Conservation (phyloP, 2,797 vertebrate genomes). For the Avahi laniger region DNA sequence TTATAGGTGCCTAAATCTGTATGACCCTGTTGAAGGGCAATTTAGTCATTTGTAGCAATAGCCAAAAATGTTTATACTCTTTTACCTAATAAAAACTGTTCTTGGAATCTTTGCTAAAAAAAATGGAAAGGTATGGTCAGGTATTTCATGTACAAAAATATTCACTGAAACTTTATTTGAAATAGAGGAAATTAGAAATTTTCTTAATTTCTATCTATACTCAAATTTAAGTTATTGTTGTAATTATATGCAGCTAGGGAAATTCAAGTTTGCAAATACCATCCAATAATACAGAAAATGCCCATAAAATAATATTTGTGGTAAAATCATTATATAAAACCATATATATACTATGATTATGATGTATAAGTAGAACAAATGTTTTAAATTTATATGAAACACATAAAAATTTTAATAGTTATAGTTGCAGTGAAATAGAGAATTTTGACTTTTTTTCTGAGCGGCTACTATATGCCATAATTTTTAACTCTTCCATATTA, state of each 20-base stretch:
- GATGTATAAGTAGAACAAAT: background rate
- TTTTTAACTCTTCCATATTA: background rate
- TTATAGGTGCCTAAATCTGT: background rate
- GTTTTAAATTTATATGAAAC: background rate
- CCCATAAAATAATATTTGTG: background rate
- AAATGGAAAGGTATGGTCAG: background rate
- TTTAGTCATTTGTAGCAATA: background rate
- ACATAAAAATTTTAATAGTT: background rate
- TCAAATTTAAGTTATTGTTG: background rate
- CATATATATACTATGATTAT: background rate
- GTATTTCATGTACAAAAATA: background rate
- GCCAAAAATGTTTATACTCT: background rate
- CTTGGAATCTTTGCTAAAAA: background rate
- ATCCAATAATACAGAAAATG: background rate
- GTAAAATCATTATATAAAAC: background rate
- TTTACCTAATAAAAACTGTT: background rate
- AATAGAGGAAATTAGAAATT: background rate
- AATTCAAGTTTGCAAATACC: background rate
- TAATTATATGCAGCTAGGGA: background rate
- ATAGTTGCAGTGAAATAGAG: background rate
- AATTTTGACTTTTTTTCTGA: background rate
- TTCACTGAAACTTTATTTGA: background rate
- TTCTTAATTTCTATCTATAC: background rate
- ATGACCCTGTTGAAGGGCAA: background rate
- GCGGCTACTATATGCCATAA: too few relatives aligned